Base-by-base conservation (phyloP, 1,140 invertebrate genomes). In the Dinothrombium tinctorium region DNA sequence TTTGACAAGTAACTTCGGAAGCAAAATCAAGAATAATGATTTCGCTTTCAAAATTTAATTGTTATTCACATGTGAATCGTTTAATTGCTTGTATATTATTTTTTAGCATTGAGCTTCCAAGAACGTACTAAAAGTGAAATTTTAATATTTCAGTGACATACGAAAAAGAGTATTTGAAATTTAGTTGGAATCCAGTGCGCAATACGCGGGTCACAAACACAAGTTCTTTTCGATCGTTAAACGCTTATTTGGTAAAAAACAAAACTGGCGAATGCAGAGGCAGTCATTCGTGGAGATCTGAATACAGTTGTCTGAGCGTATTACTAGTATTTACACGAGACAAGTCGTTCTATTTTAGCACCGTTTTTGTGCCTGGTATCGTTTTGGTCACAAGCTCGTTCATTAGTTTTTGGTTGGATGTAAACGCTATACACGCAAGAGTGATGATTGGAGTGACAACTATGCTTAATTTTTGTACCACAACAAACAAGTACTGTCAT, bases 401-500 rank as follows among this genome's bases (percentile, higher is more conserved):
- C 68, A 82, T 83, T 60, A 81, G 77, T 50, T 83, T 83, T 67
- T 89, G 81, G 81, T 68, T 89, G 54, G 82, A 89, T 65, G 86
- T 82, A 79, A 89, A 89, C 63, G 82, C 82, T 46, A 82, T 87
- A 50, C 82, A 82, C 56, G 81, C 81, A 54, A 71, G 80, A 60
- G 80, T 86, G 25, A 59, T 59, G 54, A 57, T 59, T 22, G 56
- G 79, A 58, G 82, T 89, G 55, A 87, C 83, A 50, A 89, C 83
- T 59, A 89, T 89, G 83, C 72, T 89, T 71, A 87, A 87, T 67
- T 87, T 87, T 70, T 87, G 87, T 74, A 89, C 83, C 49, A 89
- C 82, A 8, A 58, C 58, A 42, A 59, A 46, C 25, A 46, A 25
- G 37, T 39, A 19, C 12, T n/a, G n/a, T n/a, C n/a, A n/a, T n/a